These are phyloP conservation scores for Protodeltote pygarga DNA, from an alignment of 2,888 invertebrate species.

Conservation along the genomic window DNA sequence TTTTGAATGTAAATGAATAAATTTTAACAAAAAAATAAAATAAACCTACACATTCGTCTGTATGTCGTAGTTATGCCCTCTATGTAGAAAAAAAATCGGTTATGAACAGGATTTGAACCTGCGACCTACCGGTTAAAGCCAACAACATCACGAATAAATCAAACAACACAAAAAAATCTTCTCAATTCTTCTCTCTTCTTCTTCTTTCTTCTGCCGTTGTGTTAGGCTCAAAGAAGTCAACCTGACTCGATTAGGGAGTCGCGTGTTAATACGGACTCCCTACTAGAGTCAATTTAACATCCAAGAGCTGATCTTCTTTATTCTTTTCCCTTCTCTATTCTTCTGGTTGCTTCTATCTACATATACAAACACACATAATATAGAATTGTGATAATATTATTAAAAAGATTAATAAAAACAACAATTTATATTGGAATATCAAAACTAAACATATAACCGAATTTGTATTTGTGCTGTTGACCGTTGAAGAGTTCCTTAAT, in stretches of 20 bases:
- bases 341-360: constrained; percentile 38
- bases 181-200: constrained; percentile 13
- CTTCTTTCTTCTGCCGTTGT: constrained; percentile 63
- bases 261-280: constrained; percentile 96
- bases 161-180: constrained; percentile 4
- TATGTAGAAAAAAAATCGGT: neutral
- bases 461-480: too few species aligned
- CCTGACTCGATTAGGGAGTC: constrained; percentile 99
- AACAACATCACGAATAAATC: neutral
- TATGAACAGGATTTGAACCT: neutral
- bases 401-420: neutral
- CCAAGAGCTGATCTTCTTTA: constrained; percentile 87
- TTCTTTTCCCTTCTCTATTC: constrained; percentile 40
- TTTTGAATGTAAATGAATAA: too few species aligned
- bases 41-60: too few species aligned
- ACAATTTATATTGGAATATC: too few species aligned
- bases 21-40: too few species aligned
- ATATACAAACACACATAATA: neutral
- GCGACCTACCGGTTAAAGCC: too few species aligned
- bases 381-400: neutral
- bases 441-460: too few species aligned
- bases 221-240: constrained; percentile 95
- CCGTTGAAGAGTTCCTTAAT: too few species aligned
- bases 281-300: constrained; percentile 99
- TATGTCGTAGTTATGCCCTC: too few species aligned